These are phyloP conservation scores for Chrysolina oricalcia DNA, from an alignment of 2,888 invertebrate genomes.

Conservation along the genomic window DNA sequence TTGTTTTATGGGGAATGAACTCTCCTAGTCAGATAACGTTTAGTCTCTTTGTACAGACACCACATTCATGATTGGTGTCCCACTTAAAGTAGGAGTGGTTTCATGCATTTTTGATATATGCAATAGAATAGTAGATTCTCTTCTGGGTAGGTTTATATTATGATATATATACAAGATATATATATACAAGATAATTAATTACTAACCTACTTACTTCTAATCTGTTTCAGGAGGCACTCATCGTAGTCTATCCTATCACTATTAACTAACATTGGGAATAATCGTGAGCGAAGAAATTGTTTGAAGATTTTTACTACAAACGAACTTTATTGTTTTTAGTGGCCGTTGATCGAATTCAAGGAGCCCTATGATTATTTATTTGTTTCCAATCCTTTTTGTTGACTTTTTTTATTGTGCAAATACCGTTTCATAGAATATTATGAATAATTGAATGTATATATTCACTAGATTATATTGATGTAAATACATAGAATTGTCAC, in stretches of 20 bases:
- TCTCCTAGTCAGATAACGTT: too few relatives aligned
- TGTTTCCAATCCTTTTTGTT: conserved; percentile 12
- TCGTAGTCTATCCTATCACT: conserved; percentile 32
- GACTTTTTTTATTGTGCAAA: conserved; percentile 8
- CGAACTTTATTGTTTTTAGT: conserved; percentile 16
- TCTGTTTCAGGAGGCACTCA: conserved; percentile 37
- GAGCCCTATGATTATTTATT: conserved; percentile 11
- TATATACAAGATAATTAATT: too few relatives aligned
- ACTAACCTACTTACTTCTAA: neutral
- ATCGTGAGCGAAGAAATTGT: neutral
- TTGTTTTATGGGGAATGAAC: too few relatives aligned
- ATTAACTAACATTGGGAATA: conserved; percentile 16
- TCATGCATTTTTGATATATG: too few relatives aligned
- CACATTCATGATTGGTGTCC: too few relatives aligned
- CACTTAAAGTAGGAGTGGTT: too few relatives aligned
- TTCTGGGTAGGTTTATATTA: too few relatives aligned
- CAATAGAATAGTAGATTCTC: too few relatives aligned
- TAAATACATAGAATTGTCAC: conserved; percentile 25
- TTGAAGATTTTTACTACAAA: neutral
- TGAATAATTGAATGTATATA: conserved; percentile 5
- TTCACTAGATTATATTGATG: conserved; percentile 17
- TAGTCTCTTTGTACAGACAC: too few relatives aligned
- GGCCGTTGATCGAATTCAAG: neutral
- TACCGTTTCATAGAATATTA: neutral
- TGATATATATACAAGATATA: too few relatives aligned